Conservation (phyloP, 2,797 vertebrate genomes). For the Diplodus sargus region DNA sequence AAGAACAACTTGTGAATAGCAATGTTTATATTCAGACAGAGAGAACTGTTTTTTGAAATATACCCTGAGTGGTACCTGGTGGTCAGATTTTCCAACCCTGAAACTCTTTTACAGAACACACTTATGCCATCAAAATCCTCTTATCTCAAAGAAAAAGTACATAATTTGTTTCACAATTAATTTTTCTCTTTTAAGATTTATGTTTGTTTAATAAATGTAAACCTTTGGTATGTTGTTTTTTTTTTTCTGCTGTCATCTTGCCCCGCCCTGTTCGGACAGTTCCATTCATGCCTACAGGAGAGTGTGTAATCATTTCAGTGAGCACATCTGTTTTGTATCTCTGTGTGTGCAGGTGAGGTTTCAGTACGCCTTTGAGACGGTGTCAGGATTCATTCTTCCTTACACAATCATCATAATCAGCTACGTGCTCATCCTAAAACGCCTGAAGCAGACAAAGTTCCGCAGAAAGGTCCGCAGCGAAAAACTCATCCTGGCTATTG, state of each 20-base stretch:
- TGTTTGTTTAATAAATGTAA: neutral
- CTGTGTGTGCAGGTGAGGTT: slow-evolving; percentile 78
- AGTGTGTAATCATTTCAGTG: neutral
- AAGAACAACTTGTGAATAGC: too few species aligned
- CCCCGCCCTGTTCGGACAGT: slow-evolving; percentile 1
- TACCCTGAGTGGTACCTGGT: too few species aligned
- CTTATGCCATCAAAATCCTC: too few species aligned
- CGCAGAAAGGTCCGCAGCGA: slow-evolving; percentile 82
- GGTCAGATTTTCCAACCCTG: neutral
- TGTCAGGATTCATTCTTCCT: slow-evolving; percentile 88
- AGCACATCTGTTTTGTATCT: neutral
- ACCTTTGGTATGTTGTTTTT: neutral
- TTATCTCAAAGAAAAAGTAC: too few species aligned
- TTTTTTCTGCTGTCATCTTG: neutral
- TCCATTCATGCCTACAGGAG: neutral
- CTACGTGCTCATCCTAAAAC: slow-evolving; percentile 88
- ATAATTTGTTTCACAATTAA: too few species aligned
- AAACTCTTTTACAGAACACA: too few species aligned
- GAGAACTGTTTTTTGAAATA: neutral
- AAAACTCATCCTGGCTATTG: slow-evolving; percentile 90
- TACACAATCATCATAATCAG: slow-evolving; percentile 87
- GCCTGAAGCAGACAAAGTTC: slow-evolving; percentile 84
- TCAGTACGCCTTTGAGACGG: slow-evolving; percentile 88
- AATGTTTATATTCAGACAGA: neutral
- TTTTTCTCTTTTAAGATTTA: too few species aligned